Evolutionary conservation across 2,113 vertebrate species (phyloP), one percentile per base, ranked within the genome.

Genomic region (Plecotus auritus): DNA sequence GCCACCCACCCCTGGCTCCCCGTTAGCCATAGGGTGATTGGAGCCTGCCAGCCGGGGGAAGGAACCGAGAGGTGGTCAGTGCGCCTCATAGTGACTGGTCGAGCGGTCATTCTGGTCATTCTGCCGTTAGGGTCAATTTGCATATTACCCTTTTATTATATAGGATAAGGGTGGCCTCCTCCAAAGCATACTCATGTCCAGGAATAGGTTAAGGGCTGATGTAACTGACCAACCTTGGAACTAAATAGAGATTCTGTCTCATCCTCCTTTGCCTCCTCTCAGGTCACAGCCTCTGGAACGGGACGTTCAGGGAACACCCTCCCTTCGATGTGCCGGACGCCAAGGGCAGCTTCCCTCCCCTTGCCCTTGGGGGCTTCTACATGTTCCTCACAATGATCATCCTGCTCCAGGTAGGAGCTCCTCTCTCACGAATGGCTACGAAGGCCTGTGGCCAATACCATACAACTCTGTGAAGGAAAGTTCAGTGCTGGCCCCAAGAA

Each of bases 311-410:
- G 30, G 97, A 97, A 42, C 97, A 98, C 51, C 99, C 99, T 0
- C 98, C 98, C 17, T 99, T 99, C 37, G 98, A 99, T 16, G 97
- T 99, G 66, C 98, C 99, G 32, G 97, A 98, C 4, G 85, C 85
- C 54, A 93, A 98, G 0, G 99, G 99, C 76, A 97, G 94, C 72
- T 98, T 98, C 96, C 95, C 97, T 18, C 88, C 98, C 70, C 97
- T 98, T 0, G 93, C 97, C 82, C 98, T 99, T 40, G 98, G 98
- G 0, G 98, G 99, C 80, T 98, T 99, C 98, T 99, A 99, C 97
- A 99, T 98, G 98, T 99, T 99, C 96, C 98, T 99, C 97, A 99
- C 99, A 20, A 99, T 99, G 99, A 99, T 99, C 98, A 99, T 99
- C 97, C 98, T 99, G 64, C 98, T 99, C 80, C 99, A 99, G 99